Conservation (phyloP, 2,797 vertebrate genomes). For the Phylloscopus collybita region DNA sequence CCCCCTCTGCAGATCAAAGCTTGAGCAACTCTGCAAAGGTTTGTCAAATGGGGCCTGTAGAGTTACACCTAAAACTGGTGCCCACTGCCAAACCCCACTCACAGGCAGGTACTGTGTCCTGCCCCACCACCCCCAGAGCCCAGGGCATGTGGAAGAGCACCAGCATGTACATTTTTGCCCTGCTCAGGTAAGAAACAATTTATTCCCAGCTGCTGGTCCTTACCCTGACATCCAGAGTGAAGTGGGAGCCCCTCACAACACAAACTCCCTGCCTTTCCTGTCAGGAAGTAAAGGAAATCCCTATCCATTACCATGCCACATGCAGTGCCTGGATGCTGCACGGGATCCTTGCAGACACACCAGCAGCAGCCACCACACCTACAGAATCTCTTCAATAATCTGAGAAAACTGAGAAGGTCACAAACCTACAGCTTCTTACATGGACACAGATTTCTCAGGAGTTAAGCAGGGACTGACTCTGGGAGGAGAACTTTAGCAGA, state of each 20-base stretch:
- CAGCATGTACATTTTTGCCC: background rate
- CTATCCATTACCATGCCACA: rapidly evolving
- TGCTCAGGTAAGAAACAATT: rapidly evolving
- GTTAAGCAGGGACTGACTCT: background rate
- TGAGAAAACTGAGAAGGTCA: background rate
- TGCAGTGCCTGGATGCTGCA: rapidly evolving
- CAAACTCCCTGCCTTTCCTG: background rate
- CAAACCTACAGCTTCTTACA: background rate
- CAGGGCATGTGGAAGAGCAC: rapidly evolving
- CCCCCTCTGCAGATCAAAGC: background rate
- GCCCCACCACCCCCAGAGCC: background rate
- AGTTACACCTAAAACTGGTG: background rate
- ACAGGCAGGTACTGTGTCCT: background rate
- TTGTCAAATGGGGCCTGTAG: rapidly evolving
- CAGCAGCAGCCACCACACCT: background rate
- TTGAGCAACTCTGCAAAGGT: background rate
- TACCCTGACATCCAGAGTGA: rapidly evolving
- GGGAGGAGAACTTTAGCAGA: background rate
- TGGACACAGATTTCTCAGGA: background rate
- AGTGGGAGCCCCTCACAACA: background rate
- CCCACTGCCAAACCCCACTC: background rate
- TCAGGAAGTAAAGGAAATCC: background rate
- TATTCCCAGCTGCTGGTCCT: background rate
- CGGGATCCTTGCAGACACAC: rapidly evolving
- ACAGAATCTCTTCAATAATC: background rate